These are phyloP conservation scores for Alviniconcha strummeri DNA, from an alignment of 2,888 invertebrate genomes.

Conservation along the genomic window DNA sequence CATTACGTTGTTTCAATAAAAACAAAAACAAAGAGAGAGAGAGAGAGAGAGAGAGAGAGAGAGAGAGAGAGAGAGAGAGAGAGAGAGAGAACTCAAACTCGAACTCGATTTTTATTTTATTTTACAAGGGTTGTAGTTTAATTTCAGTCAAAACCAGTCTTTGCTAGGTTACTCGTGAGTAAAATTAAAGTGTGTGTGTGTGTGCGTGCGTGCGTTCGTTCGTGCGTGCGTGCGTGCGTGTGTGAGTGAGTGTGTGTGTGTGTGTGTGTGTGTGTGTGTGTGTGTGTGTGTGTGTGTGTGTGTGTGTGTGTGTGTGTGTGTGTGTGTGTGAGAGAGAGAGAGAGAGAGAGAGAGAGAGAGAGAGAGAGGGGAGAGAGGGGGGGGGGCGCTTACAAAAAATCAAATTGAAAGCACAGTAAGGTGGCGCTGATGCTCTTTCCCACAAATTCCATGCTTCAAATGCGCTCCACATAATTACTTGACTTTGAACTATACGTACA, in stretches of 20 bases:
- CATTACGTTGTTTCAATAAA: background rate
- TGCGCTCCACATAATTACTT: too few relatives aligned
- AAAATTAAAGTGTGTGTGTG: background rate
- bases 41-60: slow-evolving; percentile 5
- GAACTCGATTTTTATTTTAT: background rate
- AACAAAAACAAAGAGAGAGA: background rate
- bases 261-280: background rate
- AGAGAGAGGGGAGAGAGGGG: background rate
- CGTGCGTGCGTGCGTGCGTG: slow-evolving; percentile 12
- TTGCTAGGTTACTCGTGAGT: too few relatives aligned
- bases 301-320: slow-evolving; percentile 16
- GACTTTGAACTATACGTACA: too few relatives aligned
- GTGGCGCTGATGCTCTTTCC: too few relatives aligned
- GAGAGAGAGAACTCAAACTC: too few relatives aligned
- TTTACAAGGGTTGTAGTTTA: background rate
- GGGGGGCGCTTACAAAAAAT: too few relatives aligned
- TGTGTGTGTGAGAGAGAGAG: background rate
- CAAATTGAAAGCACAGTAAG: too few relatives aligned
- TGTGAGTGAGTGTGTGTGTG: background rate
- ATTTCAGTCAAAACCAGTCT: too few relatives aligned
- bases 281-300: slow-evolving; percentile 4
- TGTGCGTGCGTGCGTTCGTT: slow-evolving; percentile 1
- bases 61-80: background rate
- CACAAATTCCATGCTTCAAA: too few relatives aligned
- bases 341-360: background rate